Evolutionary conservation across 2,888 invertebrate species (phyloP).

Genomic region (Sclerodermus sp.): DNA sequence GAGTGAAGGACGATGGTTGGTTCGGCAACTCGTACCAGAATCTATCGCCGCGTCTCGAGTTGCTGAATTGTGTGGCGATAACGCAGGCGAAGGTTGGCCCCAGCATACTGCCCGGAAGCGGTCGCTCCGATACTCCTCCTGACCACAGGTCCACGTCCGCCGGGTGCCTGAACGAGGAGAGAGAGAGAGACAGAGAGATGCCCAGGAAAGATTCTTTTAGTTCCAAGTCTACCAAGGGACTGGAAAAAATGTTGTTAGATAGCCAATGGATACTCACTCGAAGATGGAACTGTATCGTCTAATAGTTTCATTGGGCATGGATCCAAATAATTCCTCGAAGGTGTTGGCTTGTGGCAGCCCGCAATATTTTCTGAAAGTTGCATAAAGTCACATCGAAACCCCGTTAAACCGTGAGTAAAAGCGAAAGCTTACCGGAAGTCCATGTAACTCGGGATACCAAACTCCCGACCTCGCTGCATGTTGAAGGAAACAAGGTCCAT

Average conservation of each 20-base stretch:
- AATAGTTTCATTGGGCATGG: conserved; percentile 88
- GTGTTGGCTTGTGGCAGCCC: conserved; percentile 77
- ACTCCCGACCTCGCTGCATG: conserved; percentile 90
- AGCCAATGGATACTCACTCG: too few relatives aligned
- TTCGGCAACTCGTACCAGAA: conserved; percentile 94
- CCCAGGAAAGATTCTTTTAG: too few relatives aligned
- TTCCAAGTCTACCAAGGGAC: too few relatives aligned
- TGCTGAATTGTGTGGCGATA: conserved; percentile 90
- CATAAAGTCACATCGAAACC: conserved; percentile 2
- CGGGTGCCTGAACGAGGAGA: conserved; percentile 66
- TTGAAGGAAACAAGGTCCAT: conserved; percentile 91
- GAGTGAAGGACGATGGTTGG: conserved; percentile 88
- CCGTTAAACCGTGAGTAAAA: background rate
- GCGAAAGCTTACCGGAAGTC: conserved; percentile 66
- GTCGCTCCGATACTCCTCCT: conserved; percentile 89
- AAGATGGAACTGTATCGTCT: conserved; percentile 81
- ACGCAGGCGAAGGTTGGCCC: conserved; percentile 94
- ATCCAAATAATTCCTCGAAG: conserved; percentile 80
- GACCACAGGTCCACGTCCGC: conserved; percentile 94
- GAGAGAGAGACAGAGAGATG: too few relatives aligned
- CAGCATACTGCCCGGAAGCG: conserved; percentile 87
- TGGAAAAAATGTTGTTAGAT: too few relatives aligned
- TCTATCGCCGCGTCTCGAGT: conserved; percentile 85
- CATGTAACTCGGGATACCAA: conserved; percentile 90
- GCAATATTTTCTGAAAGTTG: conserved; percentile 73